A percentile compares a stretch with the other conserved stretches of the same genome.
These are phyloP conservation scores for Epistrophe grossulariae DNA, from an alignment of 2,888 invertebrate species.

Conservation along the genomic window DNA sequence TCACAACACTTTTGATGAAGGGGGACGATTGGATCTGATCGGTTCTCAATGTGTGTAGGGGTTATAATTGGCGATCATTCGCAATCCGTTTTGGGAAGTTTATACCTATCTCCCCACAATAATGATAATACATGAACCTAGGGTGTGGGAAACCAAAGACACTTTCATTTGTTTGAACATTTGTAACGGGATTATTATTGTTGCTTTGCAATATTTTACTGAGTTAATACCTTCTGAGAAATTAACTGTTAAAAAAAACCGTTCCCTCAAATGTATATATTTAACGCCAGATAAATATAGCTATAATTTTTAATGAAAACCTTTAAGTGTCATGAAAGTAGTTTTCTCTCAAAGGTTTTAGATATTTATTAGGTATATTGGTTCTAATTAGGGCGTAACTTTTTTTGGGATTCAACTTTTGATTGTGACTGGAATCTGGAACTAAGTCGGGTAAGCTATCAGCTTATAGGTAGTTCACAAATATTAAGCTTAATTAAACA, in stretches of 20 bases:
- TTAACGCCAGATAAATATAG: too few species aligned
- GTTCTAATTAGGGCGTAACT: not conserved
- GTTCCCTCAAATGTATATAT: not conserved
- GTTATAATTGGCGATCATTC: slow-evolving; percentile 71
- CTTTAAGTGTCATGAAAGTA: not conserved
- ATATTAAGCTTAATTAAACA: not conserved
- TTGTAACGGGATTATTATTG: slow-evolving; percentile 1
- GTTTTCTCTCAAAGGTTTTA: not conserved
- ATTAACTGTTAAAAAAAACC: not conserved
- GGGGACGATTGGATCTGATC: slow-evolving; percentile 32
- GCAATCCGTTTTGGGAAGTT: slow-evolving; percentile 59
- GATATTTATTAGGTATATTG: not conserved
- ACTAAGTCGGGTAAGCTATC: not conserved
- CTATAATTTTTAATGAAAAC: not conserved
- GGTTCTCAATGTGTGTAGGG: slow-evolving; percentile 37
- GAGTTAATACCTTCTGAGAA: not conserved
- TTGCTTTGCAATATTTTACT: not conserved
- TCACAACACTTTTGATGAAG: slow-evolving; percentile 61
- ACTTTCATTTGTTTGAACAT: slow-evolving; percentile 31
- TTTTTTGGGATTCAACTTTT: not conserved
- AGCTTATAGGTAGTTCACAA: not conserved
- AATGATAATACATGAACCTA: not conserved
- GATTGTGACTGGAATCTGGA: not conserved
- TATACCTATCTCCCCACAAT: slow-evolving; percentile 26
- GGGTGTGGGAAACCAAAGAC: slow-evolving; percentile 55